A percentile compares a stretch with the other conserved stretches of the same genome.
These are phyloP conservation scores for Pherbina coryleti DNA, from an alignment of 2,888 invertebrate species.

Conservation along the genomic window DNA sequence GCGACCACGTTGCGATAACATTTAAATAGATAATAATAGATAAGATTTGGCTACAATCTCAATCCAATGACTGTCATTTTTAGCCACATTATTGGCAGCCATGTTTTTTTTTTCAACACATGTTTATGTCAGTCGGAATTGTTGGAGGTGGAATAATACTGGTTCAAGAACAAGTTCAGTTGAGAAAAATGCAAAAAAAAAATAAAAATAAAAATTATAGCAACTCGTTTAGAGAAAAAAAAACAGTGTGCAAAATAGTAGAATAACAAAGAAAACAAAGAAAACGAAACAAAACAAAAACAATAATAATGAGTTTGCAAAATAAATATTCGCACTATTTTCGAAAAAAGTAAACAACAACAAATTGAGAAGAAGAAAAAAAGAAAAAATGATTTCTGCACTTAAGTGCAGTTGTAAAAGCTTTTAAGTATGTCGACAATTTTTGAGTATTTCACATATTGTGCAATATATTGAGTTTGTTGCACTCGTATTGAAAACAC, in stretches of 20 bases:
- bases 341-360: not conserved
- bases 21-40: not conserved
- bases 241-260: not conserved
- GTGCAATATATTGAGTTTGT: no score
- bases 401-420: no score
- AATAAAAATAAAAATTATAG: not conserved
- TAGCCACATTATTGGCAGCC: no score
- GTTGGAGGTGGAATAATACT: not conserved
- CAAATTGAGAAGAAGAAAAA: not conserved
- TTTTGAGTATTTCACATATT: no score
- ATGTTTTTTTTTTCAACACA: no score
- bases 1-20: not conserved
- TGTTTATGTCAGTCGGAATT: no score
- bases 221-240: not conserved
- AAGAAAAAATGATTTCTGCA: not conserved
- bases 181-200: not conserved
- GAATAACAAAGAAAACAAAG: not conserved
- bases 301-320: constrained; percentile 23
- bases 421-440: no score
- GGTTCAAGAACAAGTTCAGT: not conserved
- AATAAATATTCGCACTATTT: constrained; percentile 21
- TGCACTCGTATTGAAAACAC: no score
- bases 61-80: not conserved
- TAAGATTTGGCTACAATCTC: not conserved
- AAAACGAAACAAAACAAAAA: constrained; percentile 1